Base-by-base conservation (phyloP, 2,888 invertebrate genomes). In the Epinotia bilunana region DNA sequence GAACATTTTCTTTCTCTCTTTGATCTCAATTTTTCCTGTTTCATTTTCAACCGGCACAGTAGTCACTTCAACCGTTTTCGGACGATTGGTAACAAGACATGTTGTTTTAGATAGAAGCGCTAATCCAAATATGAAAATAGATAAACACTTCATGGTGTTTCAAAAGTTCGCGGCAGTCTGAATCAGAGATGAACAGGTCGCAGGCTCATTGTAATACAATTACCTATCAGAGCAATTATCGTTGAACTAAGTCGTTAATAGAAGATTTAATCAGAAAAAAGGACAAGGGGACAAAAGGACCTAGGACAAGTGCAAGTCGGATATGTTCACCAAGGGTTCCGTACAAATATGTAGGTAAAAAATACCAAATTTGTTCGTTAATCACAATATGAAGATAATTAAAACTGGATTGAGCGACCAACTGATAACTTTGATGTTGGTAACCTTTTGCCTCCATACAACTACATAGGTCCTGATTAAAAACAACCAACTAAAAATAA, bases 191-290 rank as follows among this genome's bases (percentile, higher is more conserved):
- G 68, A 64, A 46, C 74, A 70, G 78, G 69, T 80, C 76, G 70
- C 80, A 76, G 82, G 9, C 82, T 80, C 77, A 79, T 85, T 90
- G 85, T 88, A 89, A 86, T 80, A 82, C 69, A 69, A 58, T 69
- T 16, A 69, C 28, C 28, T 49, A 16, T 5, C 9, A 20, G 20
- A 57, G 23, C 46, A 69, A 60, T 69, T 69, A 60, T 69, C 6
- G 5, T 23, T 43, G 58, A 57, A 16, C 20, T 58, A 39, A 68
- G 20, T 16, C 58, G 4, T 43, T 43, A 46, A 39, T 23, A 11
- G 68, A 43, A 39, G 20, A 20, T 20, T 68, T 23, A 68, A 58
- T 9, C 13, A 57, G 3, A 46, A 18, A 33, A 33, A 55, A 65
- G n/a, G n/a, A n/a, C n/a, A n/a, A n/a, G n/a, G n/a, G n/a, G n/a